Conservation (phyloP, 2,888 invertebrate genomes). For the Eupithecia exiguata region DNA sequence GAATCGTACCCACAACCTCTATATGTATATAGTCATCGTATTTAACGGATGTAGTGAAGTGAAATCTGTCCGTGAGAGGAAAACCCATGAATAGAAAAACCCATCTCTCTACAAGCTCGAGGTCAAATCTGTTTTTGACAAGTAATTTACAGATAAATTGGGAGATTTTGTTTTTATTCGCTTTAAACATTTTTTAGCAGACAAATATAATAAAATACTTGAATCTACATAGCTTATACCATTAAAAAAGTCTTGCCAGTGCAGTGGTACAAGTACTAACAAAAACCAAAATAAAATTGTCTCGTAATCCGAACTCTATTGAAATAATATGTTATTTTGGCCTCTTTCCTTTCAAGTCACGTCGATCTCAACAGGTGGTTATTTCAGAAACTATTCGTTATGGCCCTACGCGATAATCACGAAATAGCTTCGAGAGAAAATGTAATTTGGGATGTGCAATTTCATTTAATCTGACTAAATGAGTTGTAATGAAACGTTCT, state of each 20-base stretch:
- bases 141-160: neutral
- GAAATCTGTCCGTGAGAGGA: neutral
- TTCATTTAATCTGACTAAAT: constrained; percentile 11
- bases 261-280: too few species aligned
- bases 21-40: neutral
- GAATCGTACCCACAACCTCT: too few species aligned
- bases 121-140: neutral
- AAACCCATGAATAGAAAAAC: neutral
- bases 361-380: constrained; percentile 28
- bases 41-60: neutral
- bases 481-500: constrained; percentile 2
- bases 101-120: neutral
- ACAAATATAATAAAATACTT: neutral
- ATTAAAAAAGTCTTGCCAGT: neutral
- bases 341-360: constrained; percentile 13
- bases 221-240: neutral
- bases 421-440: constrained; percentile 16
- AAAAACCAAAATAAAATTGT: neutral
- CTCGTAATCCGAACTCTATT: neutral
- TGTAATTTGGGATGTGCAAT: constrained; percentile 25
- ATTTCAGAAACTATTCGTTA: constrained; percentile 31
- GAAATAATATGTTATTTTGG: neutral
- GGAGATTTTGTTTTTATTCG: neutral
- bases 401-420: constrained; percentile 18
- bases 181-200: neutral